Percentiles rank a stretch among this genome's conserved stretches.
Evolutionary conservation across 2,797 vertebrate genomes (phyloP).

Genomic region (Melanotaenia maccullochi): DNA sequence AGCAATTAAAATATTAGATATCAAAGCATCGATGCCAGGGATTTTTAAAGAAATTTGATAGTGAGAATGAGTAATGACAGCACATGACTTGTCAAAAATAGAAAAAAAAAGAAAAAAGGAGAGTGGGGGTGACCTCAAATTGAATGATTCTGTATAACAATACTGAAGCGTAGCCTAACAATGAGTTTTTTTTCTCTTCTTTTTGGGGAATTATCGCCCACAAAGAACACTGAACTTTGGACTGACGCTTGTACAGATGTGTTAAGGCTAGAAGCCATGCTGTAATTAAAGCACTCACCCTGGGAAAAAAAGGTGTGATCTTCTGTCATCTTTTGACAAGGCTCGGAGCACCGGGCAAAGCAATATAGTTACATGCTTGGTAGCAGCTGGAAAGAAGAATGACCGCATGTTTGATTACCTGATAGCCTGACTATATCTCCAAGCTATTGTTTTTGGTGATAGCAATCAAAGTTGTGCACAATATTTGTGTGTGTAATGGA

Average conservation of each 20-base stretch:
- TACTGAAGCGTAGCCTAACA: constrained; percentile 74
- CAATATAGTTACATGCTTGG: constrained; percentile 84
- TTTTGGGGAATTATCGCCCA: constrained; percentile 60
- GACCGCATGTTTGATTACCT: constrained; percentile 81
- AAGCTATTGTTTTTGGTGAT: constrained; percentile 76
- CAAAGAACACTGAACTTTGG: constrained; percentile 82
- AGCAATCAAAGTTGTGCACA: constrained; percentile 54
- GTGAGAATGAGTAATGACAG: constrained; percentile 80
- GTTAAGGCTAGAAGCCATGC: constrained; percentile 79
- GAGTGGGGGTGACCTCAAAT: constrained; percentile 63
- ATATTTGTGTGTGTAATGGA: constrained; percentile 12
- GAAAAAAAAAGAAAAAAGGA: constrained; percentile 51
- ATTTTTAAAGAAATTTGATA: constrained; percentile 81
- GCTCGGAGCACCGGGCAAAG: constrained; percentile 82
- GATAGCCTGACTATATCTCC: constrained; percentile 74
- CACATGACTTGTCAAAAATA: constrained; percentile 66
- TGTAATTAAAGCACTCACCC: constrained; percentile 89
- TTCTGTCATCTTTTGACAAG: constrained; percentile 88
- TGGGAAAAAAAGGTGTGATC: constrained; percentile 84
- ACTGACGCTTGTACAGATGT: constrained; percentile 87
- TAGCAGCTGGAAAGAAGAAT: constrained; percentile 82
- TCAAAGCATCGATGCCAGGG: constrained; percentile 77
- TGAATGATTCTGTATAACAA: constrained; percentile 74
- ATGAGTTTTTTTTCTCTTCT: constrained; percentile 69
- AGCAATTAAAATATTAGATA: constrained; percentile 87